Base-by-base conservation (phyloP, 2,113 vertebrate genomes). In the Phaethornis superciliosus region DNA sequence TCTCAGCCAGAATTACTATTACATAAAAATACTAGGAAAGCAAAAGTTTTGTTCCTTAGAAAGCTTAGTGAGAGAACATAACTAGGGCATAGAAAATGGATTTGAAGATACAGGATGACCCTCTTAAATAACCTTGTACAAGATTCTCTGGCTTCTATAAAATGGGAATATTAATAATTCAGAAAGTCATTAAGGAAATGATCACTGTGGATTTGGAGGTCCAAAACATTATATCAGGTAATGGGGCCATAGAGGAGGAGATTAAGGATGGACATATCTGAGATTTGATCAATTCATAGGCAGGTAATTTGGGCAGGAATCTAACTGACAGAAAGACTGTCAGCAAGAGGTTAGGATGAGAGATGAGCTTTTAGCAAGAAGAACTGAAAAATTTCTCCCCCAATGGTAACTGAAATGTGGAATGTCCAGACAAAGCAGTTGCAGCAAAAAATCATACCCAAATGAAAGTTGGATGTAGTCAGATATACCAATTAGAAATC, bases 141-240 rank as follows among this genome's bases (percentile, higher is more conserved):
- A 92, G 37, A 55, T 22, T 82, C 56, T 67, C 9, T 22, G 27
- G 51, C 12, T 94, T 77, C 80, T 63, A 59, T 77, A 90, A 91
- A 55, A 93, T 56, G 55, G 26, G 42, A 80, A 33, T 70, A 91
- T 83, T 74, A 94, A 93, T 85, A 93, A 91, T 88, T 90, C 59
- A 92, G 58, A 88, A 88, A 80, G 74, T 37, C 68, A 62, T 83
- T 77, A 91, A 30, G 63, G 90, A 51, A 77, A 82, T 33, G 20
- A 81, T 80, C 81, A 59, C 28, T 32, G 37, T 91, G 82, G 33
- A 83, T 83, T 72, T 88, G 67, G 55, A 88, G 18, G 59, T 80
- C 37, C 63, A 70, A 80, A 90, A 90, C 37, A 85, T 81, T 86
- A 27, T 65, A 80, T 7, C 28, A 67, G 68, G 46, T 67, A 82